phyloP scores from a whole-genome alignment of 2,113 vertebrate species.

The Syngnathus floridae region DNA sequence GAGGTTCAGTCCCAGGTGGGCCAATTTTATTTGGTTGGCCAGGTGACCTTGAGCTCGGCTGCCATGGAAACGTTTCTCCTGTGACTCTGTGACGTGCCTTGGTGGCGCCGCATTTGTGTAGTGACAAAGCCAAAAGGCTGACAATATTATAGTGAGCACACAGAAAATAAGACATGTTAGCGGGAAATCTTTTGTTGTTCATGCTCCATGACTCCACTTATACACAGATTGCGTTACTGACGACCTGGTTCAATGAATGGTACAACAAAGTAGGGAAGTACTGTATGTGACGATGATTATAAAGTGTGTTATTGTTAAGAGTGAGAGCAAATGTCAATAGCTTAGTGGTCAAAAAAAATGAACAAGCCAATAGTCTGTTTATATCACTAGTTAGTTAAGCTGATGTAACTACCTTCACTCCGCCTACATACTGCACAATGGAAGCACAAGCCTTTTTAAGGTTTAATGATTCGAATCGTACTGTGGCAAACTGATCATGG shows the following conservation, averaged over 20 bases:
- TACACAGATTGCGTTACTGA: slow-evolving; percentile 67
- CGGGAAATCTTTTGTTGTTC: slow-evolving; percentile 66
- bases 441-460: neutral
- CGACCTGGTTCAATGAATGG: slow-evolving; percentile 63
- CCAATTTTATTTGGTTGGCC: slow-evolving; percentile 60
- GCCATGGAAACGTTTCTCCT: slow-evolving; percentile 58
- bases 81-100: slow-evolving; percentile 48
- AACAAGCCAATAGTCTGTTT: neutral
- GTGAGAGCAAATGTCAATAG: neutral
- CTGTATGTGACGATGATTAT: slow-evolving; percentile 13
- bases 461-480: too few relatives aligned
- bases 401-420: neutral
- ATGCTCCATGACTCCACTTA: slow-evolving; percentile 61
- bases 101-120: slow-evolving; percentile 33
- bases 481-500: neutral
- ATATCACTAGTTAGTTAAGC: neutral
- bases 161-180: slow-evolving; percentile 46
- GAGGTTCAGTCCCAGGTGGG: slow-evolving; percentile 49
- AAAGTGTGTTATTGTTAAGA: slow-evolving; percentile 4
- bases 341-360: too few relatives aligned
- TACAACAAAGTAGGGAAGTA: slow-evolving; percentile 64
- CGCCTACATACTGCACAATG: neutral
- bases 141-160: slow-evolving; percentile 52
- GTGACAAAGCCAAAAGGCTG: slow-evolving; percentile 58
- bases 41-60: slow-evolving; percentile 59